Conservation (phyloP, 2,797 vertebrate species). For the Trichosurus vulpecula region DNA sequence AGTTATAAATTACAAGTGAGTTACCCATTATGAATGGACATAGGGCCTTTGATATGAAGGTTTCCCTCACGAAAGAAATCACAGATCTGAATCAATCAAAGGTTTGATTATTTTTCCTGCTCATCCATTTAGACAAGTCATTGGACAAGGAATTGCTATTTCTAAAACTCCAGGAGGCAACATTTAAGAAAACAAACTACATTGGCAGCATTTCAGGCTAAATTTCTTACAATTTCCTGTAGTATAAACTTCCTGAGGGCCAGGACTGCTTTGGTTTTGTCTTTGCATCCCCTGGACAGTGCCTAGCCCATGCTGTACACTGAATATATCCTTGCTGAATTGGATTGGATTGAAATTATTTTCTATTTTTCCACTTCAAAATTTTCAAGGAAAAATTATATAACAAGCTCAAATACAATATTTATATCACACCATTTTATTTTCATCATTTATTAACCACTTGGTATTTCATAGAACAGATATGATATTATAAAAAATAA, state of each 20-base stretch:
- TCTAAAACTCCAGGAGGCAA: slow-evolving; percentile 36
- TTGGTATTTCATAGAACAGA: background rate
- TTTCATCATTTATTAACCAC: background rate
- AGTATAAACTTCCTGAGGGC: background rate
- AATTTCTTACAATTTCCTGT: background rate
- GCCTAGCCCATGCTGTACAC: background rate
- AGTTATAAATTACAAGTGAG: background rate
- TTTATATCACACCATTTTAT: background rate
- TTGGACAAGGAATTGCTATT: slow-evolving; percentile 21
- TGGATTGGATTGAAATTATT: background rate
- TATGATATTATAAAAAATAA: background rate
- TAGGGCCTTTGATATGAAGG: background rate
- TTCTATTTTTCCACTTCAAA: background rate
- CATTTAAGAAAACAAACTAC: slow-evolving; percentile 12
- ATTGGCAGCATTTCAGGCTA: background rate
- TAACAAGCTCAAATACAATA: background rate
- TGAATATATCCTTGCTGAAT: background rate
- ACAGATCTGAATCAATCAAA: background rate
- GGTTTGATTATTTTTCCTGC: slow-evolving; percentile 6
- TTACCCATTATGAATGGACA: background rate
- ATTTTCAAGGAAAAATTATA: background rate
- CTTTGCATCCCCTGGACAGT: background rate
- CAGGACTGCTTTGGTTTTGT: background rate
- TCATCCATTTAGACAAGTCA: background rate
- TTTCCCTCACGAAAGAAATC: background rate